Conservation (phyloP, 2,797 vertebrate species). For the Glossophaga mutica region DNA sequence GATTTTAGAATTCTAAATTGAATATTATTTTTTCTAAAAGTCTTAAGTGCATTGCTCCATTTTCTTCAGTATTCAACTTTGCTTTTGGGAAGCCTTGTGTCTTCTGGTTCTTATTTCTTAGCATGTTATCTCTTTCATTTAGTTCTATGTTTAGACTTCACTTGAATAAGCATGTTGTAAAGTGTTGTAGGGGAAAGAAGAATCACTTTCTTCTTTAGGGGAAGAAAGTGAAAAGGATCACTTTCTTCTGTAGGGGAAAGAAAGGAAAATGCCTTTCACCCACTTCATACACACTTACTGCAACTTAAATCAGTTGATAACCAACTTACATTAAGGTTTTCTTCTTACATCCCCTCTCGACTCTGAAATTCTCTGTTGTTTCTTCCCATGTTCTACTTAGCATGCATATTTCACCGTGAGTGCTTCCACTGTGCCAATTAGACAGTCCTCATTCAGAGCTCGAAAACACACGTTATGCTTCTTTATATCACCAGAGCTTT, state of each 20-base stretch:
- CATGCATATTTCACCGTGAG: not conserved
- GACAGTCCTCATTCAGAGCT: not conserved
- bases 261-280: not conserved
- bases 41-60: not conserved
- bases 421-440: not conserved
- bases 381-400: not conserved
- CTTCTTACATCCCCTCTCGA: not conserved
- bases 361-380: not conserved
- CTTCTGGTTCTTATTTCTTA: not conserved
- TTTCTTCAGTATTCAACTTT: fast-evolving
- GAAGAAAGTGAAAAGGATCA: too few species aligned
- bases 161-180: not conserved
- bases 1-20: not conserved
- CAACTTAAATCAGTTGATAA: not conserved
- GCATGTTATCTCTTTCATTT: too few species aligned
- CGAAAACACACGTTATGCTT: not conserved
- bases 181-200: fast-evolving
- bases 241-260: fast-evolving
- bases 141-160: not conserved
- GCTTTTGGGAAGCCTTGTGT: not conserved
- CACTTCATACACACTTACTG: fast-evolving
- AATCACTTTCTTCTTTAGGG: too few species aligned
- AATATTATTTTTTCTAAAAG: not conserved
- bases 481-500: not conserved
- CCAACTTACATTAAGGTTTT: not conserved